Evolutionary conservation across 2,113 vertebrate genomes (phyloP).

Genomic region (Chloropsis cyanopogon): DNA sequence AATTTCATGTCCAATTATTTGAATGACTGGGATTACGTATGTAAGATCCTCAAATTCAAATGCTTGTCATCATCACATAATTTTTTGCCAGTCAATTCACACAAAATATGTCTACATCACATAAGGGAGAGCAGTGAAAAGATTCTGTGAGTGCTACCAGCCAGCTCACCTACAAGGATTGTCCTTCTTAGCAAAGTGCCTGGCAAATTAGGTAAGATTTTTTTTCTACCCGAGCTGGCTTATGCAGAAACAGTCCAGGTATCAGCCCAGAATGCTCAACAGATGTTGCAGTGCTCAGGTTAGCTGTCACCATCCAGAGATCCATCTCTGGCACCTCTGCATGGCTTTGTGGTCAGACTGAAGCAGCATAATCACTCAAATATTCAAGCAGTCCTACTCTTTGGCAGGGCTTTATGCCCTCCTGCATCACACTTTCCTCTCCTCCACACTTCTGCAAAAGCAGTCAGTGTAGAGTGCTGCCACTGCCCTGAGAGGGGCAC

Average conservation of each 20-base stretch:
- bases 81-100: not conserved
- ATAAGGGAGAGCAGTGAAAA: not conserved
- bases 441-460: not conserved
- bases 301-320: not conserved
- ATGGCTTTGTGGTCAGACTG: not conserved
- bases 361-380: not conserved
- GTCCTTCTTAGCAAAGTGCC: not conserved
- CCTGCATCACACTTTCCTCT: not conserved
- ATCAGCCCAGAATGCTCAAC: not conserved
- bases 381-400: not conserved
- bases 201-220: not conserved
- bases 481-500: not conserved
- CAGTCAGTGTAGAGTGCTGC: not conserved
- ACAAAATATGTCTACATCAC: not conserved
- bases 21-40: not conserved
- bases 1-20: conserved; percentile 2
- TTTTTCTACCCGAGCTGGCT: not conserved
- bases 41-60: not conserved
- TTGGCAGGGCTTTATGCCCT: not conserved
- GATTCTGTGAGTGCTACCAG: not conserved
- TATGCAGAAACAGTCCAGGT: not conserved
- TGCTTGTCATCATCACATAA: not conserved
- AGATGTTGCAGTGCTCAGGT: not conserved
- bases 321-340: not conserved
- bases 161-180: not conserved